Percentiles rank a stretch among this genome's conserved stretches.
phyloP scores from a whole-genome alignment of 1,140 invertebrate species.

The Nephila pilipes region DNA sequence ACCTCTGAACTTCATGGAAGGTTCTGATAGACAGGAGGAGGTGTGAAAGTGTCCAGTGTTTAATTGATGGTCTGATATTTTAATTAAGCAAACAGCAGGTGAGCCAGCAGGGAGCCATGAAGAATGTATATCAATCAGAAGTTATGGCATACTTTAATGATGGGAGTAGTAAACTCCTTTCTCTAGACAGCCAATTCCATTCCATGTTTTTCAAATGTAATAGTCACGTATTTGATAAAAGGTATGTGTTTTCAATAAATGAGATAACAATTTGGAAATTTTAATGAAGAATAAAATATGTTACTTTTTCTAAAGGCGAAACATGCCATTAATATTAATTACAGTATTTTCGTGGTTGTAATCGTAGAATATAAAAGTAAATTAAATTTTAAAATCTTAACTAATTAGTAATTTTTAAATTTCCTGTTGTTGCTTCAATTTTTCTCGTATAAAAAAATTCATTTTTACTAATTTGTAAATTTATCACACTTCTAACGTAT shows the following conservation, averaged over 20 bases:
- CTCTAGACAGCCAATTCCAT: neutral
- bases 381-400: too few relatives aligned
- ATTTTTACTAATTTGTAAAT: too few relatives aligned
- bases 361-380: too few relatives aligned
- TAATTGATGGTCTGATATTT: constrained; percentile 71
- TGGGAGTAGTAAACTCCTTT: neutral
- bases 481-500: too few relatives aligned
- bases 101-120: neutral
- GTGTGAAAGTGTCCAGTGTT: constrained; percentile 71
- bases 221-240: neutral
- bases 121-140: constrained; percentile 47
- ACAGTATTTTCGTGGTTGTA: too few relatives aligned
- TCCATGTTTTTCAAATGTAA: neutral
- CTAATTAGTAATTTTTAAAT: too few relatives aligned
- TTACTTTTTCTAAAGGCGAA: too few relatives aligned
- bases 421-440: too few relatives aligned
- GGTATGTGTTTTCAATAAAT: neutral
- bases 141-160: constrained; percentile 35
- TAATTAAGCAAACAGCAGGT: constrained; percentile 73
- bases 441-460: too few relatives aligned
- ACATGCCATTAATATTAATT: too few relatives aligned
- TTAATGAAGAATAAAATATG: too few relatives aligned
- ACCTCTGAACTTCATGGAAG: constrained; percentile 36
- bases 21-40: constrained; percentile 63
- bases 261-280: neutral